Evolutionary conservation across 2,113 vertebrate genomes (phyloP), one percentile per base, ranked within the genome.

Genomic region (Arenaria interpres): DNA sequence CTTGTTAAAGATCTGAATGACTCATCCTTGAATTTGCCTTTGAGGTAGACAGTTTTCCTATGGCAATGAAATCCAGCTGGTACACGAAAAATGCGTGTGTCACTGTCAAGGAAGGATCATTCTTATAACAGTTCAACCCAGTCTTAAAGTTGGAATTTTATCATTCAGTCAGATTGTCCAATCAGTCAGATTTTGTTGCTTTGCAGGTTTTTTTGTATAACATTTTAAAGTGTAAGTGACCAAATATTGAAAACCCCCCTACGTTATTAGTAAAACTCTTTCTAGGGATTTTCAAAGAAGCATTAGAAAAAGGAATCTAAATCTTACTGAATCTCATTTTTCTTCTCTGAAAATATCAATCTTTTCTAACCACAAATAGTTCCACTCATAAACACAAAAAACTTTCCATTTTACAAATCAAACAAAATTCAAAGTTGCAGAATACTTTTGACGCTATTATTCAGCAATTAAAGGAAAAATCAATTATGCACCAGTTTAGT

Each of bases 21-120:
- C 76, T 97, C 91, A 95, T 90, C 68, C 46, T 74, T 95, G 60
- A 67, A 84, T 92, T 84, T 94, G 79, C 75, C 79, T 97, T 96
- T 86, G 91, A 90, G 91, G 83, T 84, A 96, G 86, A 50, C 72
- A 84, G 59, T 73, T 95, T 80, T 93, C 79, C 76, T 67, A 46
- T 71, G 76, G 83, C 88, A 84, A 54, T 59, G 75, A 80, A 95
- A 93, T 74, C 63, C 75, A 92, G 79, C 92, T 93, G 75, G 83
- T 92, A 86, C 32, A 53, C 3, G 2, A 91, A 88, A 78, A 93
- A 35, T 4, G 4, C 46, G 18, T 62, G 22, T 88, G 35, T 85
- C 9, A 3, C 57, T 83, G 53, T 93, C 78, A 88, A 85, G 48
- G 27, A 50, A 95, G 48, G 27, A 79, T 64, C 13, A 21, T 72